A percentile compares a stretch with the other conserved stretches of the same genome.
phyloP scores from a whole-genome alignment of 2,113 vertebrate genomes.

The Hydrolagus affinis region DNA sequence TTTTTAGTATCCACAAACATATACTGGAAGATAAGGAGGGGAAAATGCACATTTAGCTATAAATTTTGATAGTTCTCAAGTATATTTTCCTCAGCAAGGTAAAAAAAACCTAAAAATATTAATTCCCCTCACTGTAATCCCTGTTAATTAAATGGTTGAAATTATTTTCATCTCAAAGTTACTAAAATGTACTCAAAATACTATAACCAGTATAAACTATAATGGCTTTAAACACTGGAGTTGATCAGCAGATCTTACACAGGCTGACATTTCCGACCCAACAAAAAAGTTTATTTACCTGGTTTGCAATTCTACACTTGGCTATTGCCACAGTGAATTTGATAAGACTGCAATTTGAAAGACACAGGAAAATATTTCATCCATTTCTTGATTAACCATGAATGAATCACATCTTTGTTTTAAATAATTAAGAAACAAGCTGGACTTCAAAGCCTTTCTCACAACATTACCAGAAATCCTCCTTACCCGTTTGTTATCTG shows the following conservation, averaged over 20 bases:
- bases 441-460: not conserved
- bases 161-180: too few relatives aligned
- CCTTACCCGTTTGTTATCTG: slow-evolving; percentile 84
- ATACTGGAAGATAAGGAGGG: slow-evolving; percentile 59
- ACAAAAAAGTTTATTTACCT: too few relatives aligned
- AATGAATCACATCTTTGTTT: not conserved
- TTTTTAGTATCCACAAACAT: slow-evolving; percentile 81
- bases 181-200: too few relatives aligned
- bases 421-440: not conserved
- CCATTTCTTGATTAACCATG: not conserved
- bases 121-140: not conserved
- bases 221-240: too few relatives aligned
- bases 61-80: not conserved
- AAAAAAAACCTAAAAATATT: not conserved
- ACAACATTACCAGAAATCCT: not conserved
- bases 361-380: not conserved
- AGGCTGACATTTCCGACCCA: too few relatives aligned
- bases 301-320: not conserved
- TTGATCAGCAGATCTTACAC: too few relatives aligned
- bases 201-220: too few relatives aligned
- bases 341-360: not conserved
- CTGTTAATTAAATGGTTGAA: too few relatives aligned
- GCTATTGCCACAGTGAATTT: not conserved
- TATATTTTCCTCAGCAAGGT: not conserved
- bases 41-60: not conserved